A percentile compares a stretch with the other conserved stretches of the same genome.
Evolutionary conservation across 2,888 invertebrate genomes (phyloP).

Genomic region (Andrena flavipes): DNA sequence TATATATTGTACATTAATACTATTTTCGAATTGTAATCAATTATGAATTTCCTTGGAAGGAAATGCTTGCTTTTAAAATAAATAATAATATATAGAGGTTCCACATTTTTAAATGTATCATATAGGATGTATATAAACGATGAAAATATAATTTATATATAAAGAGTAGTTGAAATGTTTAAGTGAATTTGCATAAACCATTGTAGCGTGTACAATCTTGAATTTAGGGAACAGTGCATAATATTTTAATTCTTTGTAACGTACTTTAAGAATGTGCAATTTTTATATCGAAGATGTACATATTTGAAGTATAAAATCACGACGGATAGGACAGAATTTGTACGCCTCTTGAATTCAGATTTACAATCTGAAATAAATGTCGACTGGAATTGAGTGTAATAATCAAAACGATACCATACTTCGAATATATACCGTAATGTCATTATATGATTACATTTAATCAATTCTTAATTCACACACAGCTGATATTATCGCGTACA

Average conservation of each 20-base stretch:
- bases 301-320: constrained; percentile 41
- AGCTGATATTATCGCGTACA: background rate
- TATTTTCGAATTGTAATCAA: constrained; percentile 34
- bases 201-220: constrained; percentile 16
- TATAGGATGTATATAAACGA: constrained; percentile 33
- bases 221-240: constrained; percentile 9
- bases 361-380: constrained; percentile 33
- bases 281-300: constrained; percentile 49
- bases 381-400: constrained; percentile 18
- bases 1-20: constrained; percentile 33
- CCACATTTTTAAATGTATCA: constrained; percentile 31
- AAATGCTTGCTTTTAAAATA: constrained; percentile 19
- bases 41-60: constrained; percentile 14
- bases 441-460: too few relatives aligned
- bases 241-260: constrained; percentile 42
- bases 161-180: background rate
- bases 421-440: too few relatives aligned
- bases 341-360: constrained; percentile 13
- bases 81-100: constrained; percentile 31
- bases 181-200: constrained; percentile 10
- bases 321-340: constrained; percentile 27
- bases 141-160: constrained; percentile 15
- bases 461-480: constrained; percentile 4
- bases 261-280: constrained; percentile 42
- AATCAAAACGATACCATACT: constrained; percentile 1